Evolutionary conservation across 2,888 invertebrate species (phyloP).

Genomic region (Bombylius discolor): DNA sequence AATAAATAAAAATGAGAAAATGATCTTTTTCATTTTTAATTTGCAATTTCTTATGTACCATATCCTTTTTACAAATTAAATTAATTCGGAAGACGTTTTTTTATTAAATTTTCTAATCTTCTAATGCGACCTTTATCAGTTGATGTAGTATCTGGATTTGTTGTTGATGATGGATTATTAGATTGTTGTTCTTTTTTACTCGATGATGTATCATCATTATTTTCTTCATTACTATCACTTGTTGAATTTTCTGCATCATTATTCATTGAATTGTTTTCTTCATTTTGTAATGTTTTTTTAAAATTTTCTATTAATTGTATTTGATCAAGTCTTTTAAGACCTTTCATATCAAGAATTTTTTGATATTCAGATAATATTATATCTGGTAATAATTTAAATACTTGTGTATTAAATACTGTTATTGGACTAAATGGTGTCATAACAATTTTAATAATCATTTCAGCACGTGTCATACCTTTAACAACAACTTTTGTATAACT

Average conservation of each 20-base stretch:
- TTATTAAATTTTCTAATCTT: constrained; percentile 43
- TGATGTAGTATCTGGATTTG: background rate
- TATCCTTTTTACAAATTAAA: background rate
- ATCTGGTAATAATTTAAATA: constrained; percentile 78
- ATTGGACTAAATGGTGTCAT: constrained; percentile 83
- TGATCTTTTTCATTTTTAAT: too few species aligned
- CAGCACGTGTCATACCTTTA: constrained; percentile 89
- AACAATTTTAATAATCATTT: constrained; percentile 96
- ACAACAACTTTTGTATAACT: constrained; percentile 64
- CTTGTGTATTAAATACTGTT: constrained; percentile 77
- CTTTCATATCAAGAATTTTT: constrained; percentile 92
- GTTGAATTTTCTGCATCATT: background rate
- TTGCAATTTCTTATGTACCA: too few species aligned
- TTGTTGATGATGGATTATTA: background rate
- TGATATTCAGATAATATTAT: constrained; percentile 82
- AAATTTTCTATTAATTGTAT: constrained; percentile 44
- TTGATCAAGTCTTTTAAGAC: constrained; percentile 47
- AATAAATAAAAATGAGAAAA: too few species aligned
- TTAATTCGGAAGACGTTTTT: constrained; percentile 37
- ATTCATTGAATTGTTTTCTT: background rate
- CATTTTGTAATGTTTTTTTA: constrained; percentile 22
- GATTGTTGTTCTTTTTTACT: background rate
- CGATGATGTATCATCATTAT: background rate
- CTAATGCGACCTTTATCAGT: constrained; percentile 41
- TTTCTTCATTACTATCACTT: background rate